Evolutionary conservation across 1,140 invertebrate genomes (phyloP), one percentile per base, ranked within the genome.

Genomic region (Mizuhopecten yessoensis): DNA sequence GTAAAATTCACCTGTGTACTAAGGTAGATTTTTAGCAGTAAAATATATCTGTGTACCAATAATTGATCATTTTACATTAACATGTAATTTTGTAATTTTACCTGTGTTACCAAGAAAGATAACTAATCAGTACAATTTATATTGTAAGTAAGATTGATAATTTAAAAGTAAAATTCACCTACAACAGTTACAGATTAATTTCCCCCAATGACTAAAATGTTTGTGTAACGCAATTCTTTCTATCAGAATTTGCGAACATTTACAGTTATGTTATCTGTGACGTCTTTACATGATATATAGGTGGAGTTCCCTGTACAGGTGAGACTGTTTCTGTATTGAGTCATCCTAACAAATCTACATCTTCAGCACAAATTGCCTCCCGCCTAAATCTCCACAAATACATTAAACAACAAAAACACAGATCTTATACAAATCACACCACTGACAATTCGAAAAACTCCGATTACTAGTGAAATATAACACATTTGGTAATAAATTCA

Each of bases 401-500:
- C n/a, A 20, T 20, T 57, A 57, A 9, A 20, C 15, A 11, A 15
- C n/a, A 57, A 23, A 15, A 15, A 9, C 29, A 75, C 57, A 29
- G 57, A 75, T 75, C 57, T 13, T 29, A n/a, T n/a, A n/a, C n/a
- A 29, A 75, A 75, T 75, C 57, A 75, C 9, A 3, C n/a, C 5
- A 0, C 2, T 29, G 5, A n/a, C n/a, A 75, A 75, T 29, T 3
- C n/a, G 57, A 3, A 5, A 5, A 75, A 75, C 57, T 75, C 57
- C 1, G 29, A 11, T 75, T 75, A 29, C 57, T 5, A 75, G 1
- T 29, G 57, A 75, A 75, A 75, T 75, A 17, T 75, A 29, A 75
- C 57, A 75, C 57, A 75, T n/a, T 75, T 75, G 1, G 23, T 75
- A 75, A 75, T 75, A 29, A 75, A 75, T 75, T 75, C 57, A 75